Percentiles rank a stretch among this genome's conserved stretches.
Evolutionary conservation across 2,113 vertebrate genomes (phyloP).

Genomic region (Bagarius yarrelli): DNA sequence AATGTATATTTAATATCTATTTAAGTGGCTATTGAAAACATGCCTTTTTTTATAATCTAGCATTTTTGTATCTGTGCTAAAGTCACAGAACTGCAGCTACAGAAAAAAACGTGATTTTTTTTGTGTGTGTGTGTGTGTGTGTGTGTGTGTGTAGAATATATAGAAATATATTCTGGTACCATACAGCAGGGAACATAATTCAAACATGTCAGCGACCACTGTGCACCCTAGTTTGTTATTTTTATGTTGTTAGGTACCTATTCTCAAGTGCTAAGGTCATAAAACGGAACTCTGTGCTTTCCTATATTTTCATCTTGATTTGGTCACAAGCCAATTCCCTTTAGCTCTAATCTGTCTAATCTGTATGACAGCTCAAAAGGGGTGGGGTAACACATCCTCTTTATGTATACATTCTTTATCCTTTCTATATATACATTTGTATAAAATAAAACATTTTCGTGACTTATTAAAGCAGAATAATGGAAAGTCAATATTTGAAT

Average conservation of each 20-base stretch:
- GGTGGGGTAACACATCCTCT: too few relatives aligned
- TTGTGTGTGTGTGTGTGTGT: too few relatives aligned
- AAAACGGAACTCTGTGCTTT: neutral
- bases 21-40: neutral
- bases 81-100: neutral
- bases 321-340: too few relatives aligned
- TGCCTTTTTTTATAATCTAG: neutral
- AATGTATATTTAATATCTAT: neutral
- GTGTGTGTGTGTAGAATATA: too few relatives aligned
- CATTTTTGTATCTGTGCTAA: neutral
- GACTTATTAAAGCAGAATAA: too few relatives aligned
- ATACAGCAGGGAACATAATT: neutral
- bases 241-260: neutral
- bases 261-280: neutral
- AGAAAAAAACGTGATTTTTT: neutral
- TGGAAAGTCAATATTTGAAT: too few relatives aligned
- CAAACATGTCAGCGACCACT: neutral
- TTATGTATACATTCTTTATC: too few relatives aligned
- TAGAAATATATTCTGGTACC: neutral
- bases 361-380: too few relatives aligned
- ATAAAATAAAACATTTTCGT: too few relatives aligned
- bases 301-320: too few relatives aligned
- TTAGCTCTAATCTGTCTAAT: too few relatives aligned
- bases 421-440: too few relatives aligned
- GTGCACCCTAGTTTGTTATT: neutral